Evolutionary conservation across 2,888 invertebrate genomes (phyloP), one percentile per base, ranked within the genome.

Genomic region (Carabus problematicus): DNA sequence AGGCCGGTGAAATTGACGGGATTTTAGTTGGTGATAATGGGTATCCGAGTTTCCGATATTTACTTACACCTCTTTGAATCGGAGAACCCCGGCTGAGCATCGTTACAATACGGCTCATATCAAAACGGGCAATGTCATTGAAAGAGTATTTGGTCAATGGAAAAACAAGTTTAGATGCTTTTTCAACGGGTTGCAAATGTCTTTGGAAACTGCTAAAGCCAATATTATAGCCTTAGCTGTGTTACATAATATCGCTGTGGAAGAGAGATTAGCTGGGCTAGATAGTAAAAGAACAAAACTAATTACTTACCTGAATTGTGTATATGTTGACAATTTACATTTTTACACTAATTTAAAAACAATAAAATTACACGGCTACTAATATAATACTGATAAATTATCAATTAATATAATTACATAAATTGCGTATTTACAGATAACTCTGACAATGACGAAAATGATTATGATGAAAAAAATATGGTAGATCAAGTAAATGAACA

Each of bases 181-280:
- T 16, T 43, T 43, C 18, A 68, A 49, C 39, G 61, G 52, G 12
- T 40, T 60, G 52, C 18, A 47, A 11, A 59, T 68, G 1, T 60
- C 49, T 18, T 39, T 68, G 12, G 45, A 42, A 18, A 61, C 68
- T 14, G 49, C 43, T 6, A 68, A 68, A 68, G 54, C 52, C 12
- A 42, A 41, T 11, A 68, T 59, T 47, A 47, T 49, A 4, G 49
- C 68, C 1, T 52, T 68, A 43, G 68, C 61, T 19, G 16, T 68
- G 47, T 61, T 68, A 18, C 61, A 61, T 60, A 61, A 68, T 41
- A 68, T 52, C n/a, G n/a, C n/a, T n/a, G n/a, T n/a, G n/a, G n/a
- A n/a, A n/a, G n/a, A n/a, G n/a, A n/a, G n/a, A n/a, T n/a, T n/a
- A n/a, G n/a, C n/a, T n/a, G n/a, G n/a, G n/a, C n/a, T n/a, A n/a